Conservation (phyloP, 1,140 invertebrate species). For the Daktulosphaira vitifoliae region DNA sequence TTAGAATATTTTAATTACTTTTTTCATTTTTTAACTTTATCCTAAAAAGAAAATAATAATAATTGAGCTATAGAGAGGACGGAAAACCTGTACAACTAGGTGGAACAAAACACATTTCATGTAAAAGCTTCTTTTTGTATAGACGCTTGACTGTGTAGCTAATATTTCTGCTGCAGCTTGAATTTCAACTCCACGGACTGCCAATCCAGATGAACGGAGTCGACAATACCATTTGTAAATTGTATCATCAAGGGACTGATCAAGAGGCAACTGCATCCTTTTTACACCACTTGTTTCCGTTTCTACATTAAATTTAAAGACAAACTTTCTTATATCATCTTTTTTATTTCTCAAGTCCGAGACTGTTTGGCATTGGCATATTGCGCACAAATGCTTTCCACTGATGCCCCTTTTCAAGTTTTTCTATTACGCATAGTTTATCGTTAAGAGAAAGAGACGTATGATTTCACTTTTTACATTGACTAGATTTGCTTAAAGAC, state of each 20-base stretch:
- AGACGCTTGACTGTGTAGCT: constrained; percentile 41
- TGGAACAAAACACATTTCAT: too few species aligned
- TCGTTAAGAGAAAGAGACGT: constrained; percentile 1
- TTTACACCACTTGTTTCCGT: neutral
- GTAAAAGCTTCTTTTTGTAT: too few species aligned
- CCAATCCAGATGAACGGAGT: too few species aligned
- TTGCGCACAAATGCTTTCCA: constrained; percentile 14
- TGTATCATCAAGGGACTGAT: constrained; percentile 1
- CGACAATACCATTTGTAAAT: constrained; percentile 31
- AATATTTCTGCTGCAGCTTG: too few species aligned
- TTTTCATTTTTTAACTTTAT: too few species aligned
- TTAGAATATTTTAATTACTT: too few species aligned
- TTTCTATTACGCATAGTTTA: neutral
- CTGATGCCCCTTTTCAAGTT: neutral
- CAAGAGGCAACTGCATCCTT: too few species aligned
- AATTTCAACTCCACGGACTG: too few species aligned
- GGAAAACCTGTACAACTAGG: too few species aligned
- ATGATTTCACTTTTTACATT: neutral
- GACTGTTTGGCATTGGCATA: neutral
- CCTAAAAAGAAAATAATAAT: too few species aligned
- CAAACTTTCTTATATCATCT: constrained; percentile 8
- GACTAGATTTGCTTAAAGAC: neutral
- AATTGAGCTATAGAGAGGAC: too few species aligned
- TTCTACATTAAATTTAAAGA: neutral
- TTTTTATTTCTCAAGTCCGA: neutral